Evolutionary conservation across 2,113 vertebrate genomes (phyloP), one percentile per base, ranked within the genome.

Genomic region (Indicator indicator): DNA sequence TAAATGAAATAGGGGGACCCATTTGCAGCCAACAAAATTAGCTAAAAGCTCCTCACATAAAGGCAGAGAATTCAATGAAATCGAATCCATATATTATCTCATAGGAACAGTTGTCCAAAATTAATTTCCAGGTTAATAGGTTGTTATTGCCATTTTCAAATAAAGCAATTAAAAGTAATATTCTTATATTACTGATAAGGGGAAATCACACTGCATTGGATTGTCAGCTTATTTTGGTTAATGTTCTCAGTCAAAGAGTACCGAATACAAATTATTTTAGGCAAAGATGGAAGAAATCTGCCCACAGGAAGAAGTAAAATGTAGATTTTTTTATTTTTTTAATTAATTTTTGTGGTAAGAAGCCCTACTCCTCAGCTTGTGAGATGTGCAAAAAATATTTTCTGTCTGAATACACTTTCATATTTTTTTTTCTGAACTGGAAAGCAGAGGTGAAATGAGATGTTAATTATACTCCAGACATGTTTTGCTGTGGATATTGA

Each of bases 1-100:
- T 95, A 97, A 96, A 91, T 96, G 94, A 97, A 97, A 95, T 94
- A 95, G 86, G 55, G 67, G 70, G 32, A 64, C 44, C 28, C 48
- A 62, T 76, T 65, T 54, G 32, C 63, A 83, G 86, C 93, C 93
- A 92, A 93, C 79, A 70, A 91, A 97, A 91, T 80, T 93, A 89
- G 52, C 79, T 96, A 95, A 97, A 88, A 73, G 82, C 82, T 44
- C 26, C 19, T 69, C 76, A 62, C 20, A 87, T 96, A 93, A 94
- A 93, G 94, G 80, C 54, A 89, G 86, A 75, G 46, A 56, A 91
- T 89, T 94, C 44, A 60, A 54, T 28, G 71, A 85, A 96, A 88
- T 86, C 30, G 9, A 92, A 84, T 19, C 80, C 50, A 80, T 96
- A 80, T 95, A 96, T 95, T 95, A 94, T 70, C 63, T 89, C 52